These are phyloP conservation scores for Meandrina meandrites DNA, from an alignment of 92 coral and sea anemone species.

Conservation along the genomic window DNA sequence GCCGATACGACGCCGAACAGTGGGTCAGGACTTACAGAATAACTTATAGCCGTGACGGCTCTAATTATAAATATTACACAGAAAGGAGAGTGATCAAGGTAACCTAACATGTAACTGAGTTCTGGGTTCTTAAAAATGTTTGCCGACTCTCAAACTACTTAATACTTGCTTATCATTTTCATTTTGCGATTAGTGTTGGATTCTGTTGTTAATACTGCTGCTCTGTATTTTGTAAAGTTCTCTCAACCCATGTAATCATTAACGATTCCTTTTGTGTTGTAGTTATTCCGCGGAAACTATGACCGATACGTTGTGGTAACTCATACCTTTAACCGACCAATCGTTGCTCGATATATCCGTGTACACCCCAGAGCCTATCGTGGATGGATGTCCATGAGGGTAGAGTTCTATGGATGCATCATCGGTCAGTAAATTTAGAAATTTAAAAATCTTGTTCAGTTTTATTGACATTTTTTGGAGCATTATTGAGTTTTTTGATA, in stretches of 20 bases:
- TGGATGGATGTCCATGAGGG: constrained; percentile 86
- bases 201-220: neutral
- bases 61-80: constrained; percentile 58
- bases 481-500: too few relatives aligned
- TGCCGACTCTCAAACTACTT: too few relatives aligned
- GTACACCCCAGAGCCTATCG: constrained; percentile 70
- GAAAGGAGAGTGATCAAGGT: constrained; percentile 64
- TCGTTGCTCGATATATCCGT: constrained; percentile 69
- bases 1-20: constrained; percentile 65
- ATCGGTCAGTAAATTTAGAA: constrained; percentile 56
- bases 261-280: neutral
- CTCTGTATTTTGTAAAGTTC: neutral
- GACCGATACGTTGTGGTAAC: constrained; percentile 73
- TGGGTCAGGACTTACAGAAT: constrained; percentile 68
- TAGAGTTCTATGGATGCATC: constrained; percentile 81
- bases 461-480: too few relatives aligned
- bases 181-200: neutral
- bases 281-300: constrained; percentile 81
- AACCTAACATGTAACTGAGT: constrained; percentile 1
- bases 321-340: constrained; percentile 61
- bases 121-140: too few relatives aligned
- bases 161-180: neutral
- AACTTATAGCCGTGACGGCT: constrained; percentile 71
- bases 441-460: neutral
- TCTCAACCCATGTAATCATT: neutral